Evolutionary conservation across 2,888 invertebrate genomes (phyloP), one percentile per base, ranked within the genome.

Genomic region (Euplexia lucipara): DNA sequence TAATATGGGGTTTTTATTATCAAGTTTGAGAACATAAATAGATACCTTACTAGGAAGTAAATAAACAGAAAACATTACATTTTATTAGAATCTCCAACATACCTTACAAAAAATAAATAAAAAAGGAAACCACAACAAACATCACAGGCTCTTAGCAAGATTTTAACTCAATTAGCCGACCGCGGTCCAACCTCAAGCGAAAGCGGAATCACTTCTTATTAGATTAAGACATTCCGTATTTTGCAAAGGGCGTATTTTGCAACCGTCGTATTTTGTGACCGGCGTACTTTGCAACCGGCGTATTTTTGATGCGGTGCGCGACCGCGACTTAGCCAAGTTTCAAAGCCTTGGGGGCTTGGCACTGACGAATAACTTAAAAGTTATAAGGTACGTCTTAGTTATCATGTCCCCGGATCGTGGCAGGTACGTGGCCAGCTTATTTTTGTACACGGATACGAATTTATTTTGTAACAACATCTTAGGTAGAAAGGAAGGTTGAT

Each of bases 311-410:
- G 86, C 85, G 87, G 86, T 74, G 72, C 58, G 78, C 80, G 81
- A 87, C 89, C 88, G 73, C 89, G 83, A 83, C 86, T 87, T 83
- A 86, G 75, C 78, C 70, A 74, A 87, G 79, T 86, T 83, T 56
- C 78, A 81, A 86, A 86, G 84, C 82, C 79, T 71, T 57, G 64
- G 70, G 74, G 79, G 70, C 72, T 75, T 69, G 56, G 77, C 64
- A 68, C 75, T 83, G 83, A 83, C 81, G 87, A 86, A 87, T 87
- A 86, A 87, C 86, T 87, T 85, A 84, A 88, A 87, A 88, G 81
- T 88, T 88, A 57, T 74, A 73, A 73, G 67, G 78, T 75, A 76
- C 70, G 58, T 70, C 74, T 81, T 75, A 80, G 81, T 79, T 73
- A 74, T 80, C 83, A 75, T 81, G 83, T 83, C 69, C 77, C 54